Evolutionary conservation across 2,113 vertebrate species (phyloP).

Genomic region (Platichthys flesus): DNA sequence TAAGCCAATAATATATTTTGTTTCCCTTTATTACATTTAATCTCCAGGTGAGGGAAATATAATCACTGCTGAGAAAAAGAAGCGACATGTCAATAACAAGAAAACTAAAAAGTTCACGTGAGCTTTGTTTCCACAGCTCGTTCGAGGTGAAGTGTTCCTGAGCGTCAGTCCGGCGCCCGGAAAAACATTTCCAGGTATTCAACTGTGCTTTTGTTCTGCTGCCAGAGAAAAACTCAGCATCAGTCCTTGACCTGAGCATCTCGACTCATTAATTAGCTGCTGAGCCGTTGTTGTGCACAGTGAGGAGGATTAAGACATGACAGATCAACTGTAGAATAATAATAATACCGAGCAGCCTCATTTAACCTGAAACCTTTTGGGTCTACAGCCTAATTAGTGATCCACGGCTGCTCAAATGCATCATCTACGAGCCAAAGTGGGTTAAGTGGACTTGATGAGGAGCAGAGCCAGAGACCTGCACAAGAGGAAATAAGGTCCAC

Average conservation of each 20-base stretch:
- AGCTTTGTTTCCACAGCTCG: constrained; percentile 17
- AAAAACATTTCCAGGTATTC: constrained; percentile 69
- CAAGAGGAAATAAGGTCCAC: constrained; percentile 8
- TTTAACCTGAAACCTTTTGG: too few species aligned
- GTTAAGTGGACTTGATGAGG: too few species aligned
- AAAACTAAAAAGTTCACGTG: constrained; percentile 11
- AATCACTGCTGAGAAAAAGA: background rate
- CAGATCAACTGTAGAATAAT: too few species aligned
- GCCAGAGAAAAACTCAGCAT: constrained; percentile 49
- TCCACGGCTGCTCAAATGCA: too few species aligned
- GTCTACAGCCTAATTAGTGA: too few species aligned
- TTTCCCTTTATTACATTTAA: background rate
- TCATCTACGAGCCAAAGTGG: too few species aligned
- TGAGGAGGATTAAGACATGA: too few species aligned
- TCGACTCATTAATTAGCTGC: constrained; percentile 53
- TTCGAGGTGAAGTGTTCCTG: constrained; percentile 46
- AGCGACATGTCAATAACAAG: background rate
- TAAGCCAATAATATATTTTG: too few species aligned
- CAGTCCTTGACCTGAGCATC: constrained; percentile 27
- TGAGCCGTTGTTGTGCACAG: constrained; percentile 20
- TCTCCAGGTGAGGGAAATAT: background rate
- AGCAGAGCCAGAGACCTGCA: background rate
- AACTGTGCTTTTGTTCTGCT: constrained; percentile 51
- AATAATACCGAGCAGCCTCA: too few species aligned
- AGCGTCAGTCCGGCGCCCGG: constrained; percentile 32